Evolutionary conservation across 2,113 vertebrate genomes (phyloP).

Genomic region (Aldabrachelys gigantea): DNA sequence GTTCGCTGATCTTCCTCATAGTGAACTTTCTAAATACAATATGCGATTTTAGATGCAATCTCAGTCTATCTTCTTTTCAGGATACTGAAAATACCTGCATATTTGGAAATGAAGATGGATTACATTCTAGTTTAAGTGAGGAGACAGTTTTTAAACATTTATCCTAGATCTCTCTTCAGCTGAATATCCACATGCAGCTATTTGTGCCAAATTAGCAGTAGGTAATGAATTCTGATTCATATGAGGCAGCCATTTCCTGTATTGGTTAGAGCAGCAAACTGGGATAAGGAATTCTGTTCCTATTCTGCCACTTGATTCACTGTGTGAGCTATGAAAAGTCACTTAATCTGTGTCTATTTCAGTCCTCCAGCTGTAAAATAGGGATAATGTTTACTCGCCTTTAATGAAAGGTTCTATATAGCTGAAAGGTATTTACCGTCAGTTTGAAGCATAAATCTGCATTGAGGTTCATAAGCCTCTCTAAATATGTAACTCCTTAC

Average conservation of each 20-base stretch:
- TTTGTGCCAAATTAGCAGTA: not conserved
- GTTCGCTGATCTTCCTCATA: not conserved
- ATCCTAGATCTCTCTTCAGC: not conserved
- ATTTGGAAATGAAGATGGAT: not conserved
- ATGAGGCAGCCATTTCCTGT: not conserved
- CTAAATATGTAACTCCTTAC: conserved; percentile 12
- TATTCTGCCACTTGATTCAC: not conserved
- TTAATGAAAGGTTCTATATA: not conserved
- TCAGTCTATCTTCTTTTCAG: not conserved
- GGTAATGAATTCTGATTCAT: not conserved
- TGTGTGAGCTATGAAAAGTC: not conserved
- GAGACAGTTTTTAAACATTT: not conserved
- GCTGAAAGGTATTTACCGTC: not conserved
- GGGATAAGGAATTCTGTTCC: not conserved
- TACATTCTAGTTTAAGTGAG: not conserved
- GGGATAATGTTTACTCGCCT: not conserved
- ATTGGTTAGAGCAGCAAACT: not conserved
- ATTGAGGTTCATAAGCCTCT: not conserved
- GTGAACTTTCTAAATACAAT: not conserved
- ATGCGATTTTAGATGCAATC: not conserved
- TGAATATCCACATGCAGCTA: not conserved
- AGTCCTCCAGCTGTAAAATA: not conserved
- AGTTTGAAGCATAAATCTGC: not conserved
- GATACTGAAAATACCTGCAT: not conserved
- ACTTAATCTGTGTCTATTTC: not conserved